A percentile compares a stretch with the other conserved stretches of the same genome.
These are phyloP conservation scores for Elaphurus davidianus DNA, from an alignment of 2,113 vertebrate species.

Conservation along the genomic window DNA sequence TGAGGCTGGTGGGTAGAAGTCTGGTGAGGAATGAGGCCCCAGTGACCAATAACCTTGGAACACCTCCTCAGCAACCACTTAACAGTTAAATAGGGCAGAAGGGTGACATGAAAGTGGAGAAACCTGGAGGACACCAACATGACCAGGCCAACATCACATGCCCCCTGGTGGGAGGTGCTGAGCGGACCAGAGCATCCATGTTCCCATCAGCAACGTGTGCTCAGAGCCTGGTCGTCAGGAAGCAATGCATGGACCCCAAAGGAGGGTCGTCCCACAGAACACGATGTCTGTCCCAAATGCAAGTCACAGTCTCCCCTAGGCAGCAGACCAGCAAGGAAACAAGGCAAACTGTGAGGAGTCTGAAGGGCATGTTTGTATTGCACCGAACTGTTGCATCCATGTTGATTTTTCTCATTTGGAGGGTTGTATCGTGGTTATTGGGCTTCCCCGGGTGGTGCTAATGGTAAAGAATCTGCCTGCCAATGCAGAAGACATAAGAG, in stretches of 20 bases:
- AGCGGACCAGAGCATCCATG: not conserved
- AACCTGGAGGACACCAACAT: fast-evolving
- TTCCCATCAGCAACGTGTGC: not conserved
- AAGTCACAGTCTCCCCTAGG: not conserved
- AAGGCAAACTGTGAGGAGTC: too few species aligned
- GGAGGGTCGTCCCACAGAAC: not conserved
- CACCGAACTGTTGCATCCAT: not conserved
- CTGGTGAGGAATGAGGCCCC: not conserved
- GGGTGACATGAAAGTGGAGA: not conserved
- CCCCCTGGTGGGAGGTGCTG: not conserved
- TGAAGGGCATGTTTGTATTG: not conserved
- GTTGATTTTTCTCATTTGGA: not conserved
- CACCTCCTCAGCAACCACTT: not conserved
- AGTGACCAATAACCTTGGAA: not conserved
- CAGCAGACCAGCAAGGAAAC: not conserved
- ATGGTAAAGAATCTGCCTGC: not conserved
- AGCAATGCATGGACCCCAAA: not conserved
- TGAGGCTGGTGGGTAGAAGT: not conserved
- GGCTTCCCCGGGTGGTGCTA: not conserved
- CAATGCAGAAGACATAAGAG: not conserved
- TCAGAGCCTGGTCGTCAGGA: not conserved
- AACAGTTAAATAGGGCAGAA: not conserved
- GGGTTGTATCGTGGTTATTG: not conserved
- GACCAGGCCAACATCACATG: not conserved
- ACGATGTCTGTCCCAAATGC: fast-evolving